A percentile compares a stretch with the other conserved stretches of the same genome.
These are phyloP conservation scores for Andricus grossulariae DNA, from an alignment of 1,140 invertebrate species.

Conservation along the genomic window DNA sequence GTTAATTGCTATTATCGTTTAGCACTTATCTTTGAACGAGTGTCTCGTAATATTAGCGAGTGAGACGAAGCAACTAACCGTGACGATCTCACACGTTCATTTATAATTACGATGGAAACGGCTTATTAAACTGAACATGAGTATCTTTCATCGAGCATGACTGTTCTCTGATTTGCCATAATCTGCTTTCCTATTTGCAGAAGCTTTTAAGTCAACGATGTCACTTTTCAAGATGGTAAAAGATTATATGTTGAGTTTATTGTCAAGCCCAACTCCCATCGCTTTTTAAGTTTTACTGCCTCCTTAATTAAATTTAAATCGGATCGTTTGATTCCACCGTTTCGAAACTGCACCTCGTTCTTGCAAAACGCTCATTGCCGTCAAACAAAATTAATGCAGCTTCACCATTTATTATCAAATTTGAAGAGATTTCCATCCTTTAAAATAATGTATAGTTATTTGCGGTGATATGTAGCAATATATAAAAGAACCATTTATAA, in stretches of 20 bases:
- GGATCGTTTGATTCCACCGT: neutral
- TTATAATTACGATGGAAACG: conserved; percentile 32
- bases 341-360: neutral
- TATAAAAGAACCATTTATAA: no score
- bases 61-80: conserved; percentile 29
- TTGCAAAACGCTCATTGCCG: neutral
- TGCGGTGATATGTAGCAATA: no score
- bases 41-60: conserved; percentile 29
- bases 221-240: neutral
- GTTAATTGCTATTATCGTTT: conserved; percentile 30
- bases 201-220: neutral
- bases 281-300: neutral
- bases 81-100: conserved; percentile 29
- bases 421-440: no score
- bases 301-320: conserved; percentile 27
- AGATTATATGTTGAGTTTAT: conserved; percentile 18
- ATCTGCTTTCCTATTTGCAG: neutral
- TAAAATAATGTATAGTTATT: no score
- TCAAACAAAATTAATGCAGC: neutral
- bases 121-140: conserved; percentile 29
- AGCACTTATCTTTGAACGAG: conserved; percentile 29
- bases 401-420: conserved; percentile 1
- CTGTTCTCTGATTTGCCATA: conserved; percentile 28
- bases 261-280: neutral
- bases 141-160: conserved; percentile 31